Evolutionary conservation across 2,888 invertebrate genomes (phyloP), one percentile per base, ranked within the genome.

Genomic region (Cybosia mesomella): DNA sequence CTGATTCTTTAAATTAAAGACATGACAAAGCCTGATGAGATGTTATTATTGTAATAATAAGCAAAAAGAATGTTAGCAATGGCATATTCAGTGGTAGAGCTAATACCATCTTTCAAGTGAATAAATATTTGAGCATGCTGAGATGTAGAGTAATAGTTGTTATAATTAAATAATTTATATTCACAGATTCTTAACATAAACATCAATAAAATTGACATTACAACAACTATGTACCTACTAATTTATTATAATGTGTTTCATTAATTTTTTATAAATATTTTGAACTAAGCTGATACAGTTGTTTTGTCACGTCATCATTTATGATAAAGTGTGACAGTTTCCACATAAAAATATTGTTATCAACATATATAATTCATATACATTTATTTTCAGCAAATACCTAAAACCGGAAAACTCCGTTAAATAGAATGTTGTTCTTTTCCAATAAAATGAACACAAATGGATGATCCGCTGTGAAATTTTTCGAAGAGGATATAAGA

Each of bases 381-480:
- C 39, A 53, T 39, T n/a, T 49, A 49, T 13, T 32, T 18, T 24
- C 24, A 58, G 32, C 3, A 58, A 18, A 15, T 81, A 79, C 82
- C 83, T 86, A 89, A 72, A 76, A 68, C n/a, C 74, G 74, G 75
- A 75, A 87, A n/a, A 83, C 74, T 72, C 90, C 90, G 65, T 67
- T 85, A 70, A 89, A 89, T 39, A 89, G 54, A 57, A 75, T 70
- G 36, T 73, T 85, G 21, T 73, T 49, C 58, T 76, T 70, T 43
- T 76, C 66, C 39, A 68, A 81, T 59, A 90, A 77, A 72, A 75
- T 79, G 72, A 85, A 90, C 28, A 83, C 61, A 77, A 87, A 90
- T 24, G 89, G 88, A 76, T 84, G 89, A 64, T 68, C 54, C n/a
- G 67, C 59, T 13, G 8, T 28, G 34, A 68, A 68, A 22, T 8